phyloP scores from a whole-genome alignment of 2,797 vertebrate genomes.

The Notoglanidium macrostoma region DNA sequence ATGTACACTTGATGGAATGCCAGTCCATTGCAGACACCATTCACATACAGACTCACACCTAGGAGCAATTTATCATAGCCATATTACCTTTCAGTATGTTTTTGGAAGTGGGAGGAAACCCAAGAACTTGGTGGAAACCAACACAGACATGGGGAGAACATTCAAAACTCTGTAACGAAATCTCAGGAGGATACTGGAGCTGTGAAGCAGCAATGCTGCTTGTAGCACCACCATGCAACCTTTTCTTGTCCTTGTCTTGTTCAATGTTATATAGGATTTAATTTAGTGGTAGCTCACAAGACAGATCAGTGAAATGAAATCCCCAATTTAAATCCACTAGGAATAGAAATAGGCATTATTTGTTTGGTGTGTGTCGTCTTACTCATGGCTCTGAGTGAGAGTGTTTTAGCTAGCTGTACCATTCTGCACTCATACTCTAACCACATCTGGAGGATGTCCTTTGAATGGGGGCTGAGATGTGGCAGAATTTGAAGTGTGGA shows the following conservation, averaged over 20 bases:
- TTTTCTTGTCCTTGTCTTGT: background rate
- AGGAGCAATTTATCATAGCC: background rate
- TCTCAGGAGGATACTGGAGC: background rate
- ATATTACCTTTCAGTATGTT: background rate
- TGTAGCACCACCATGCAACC: background rate
- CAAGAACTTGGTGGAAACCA: background rate
- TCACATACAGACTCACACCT: background rate
- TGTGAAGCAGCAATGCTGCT: background rate
- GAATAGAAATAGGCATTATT: background rate
- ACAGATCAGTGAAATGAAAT: background rate
- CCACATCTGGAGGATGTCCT: background rate
- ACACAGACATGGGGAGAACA: background rate
- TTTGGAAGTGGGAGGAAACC: background rate
- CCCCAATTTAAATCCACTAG: slow-evolving; percentile 5
- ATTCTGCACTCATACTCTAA: slow-evolving; percentile 5
- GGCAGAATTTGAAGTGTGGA: background rate
- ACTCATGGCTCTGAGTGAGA: background rate
- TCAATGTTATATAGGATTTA: background rate
- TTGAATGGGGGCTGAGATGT: background rate
- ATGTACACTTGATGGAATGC: background rate
- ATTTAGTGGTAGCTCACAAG: background rate
- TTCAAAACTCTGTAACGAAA: background rate
- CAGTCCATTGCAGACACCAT: background rate
- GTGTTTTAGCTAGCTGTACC: background rate
- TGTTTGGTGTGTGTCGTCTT: background rate